phyloP scores from a whole-genome alignment of 2,113 vertebrate species.

The Nothobranchius furzeri region DNA sequence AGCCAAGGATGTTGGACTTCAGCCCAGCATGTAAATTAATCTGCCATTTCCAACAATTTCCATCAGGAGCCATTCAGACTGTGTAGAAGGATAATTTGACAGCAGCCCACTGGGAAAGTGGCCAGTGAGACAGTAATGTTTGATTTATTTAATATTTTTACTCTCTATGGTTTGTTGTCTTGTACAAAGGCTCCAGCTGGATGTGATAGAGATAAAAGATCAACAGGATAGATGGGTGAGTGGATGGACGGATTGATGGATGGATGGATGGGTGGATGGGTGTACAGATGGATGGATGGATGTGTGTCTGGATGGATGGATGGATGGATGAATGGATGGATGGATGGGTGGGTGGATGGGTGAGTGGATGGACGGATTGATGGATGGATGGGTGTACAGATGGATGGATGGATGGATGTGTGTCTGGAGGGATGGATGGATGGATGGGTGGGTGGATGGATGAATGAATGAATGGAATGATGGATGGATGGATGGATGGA shows the following conservation, averaged over 20 bases:
- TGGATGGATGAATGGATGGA: not conserved
- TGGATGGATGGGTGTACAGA: not conserved
- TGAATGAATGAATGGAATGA: not conserved
- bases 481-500: not conserved
- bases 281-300: not conserved
- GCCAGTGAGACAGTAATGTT: slow-evolving; percentile 61
- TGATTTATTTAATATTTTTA: slow-evolving; percentile 68
- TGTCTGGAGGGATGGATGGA: slow-evolving; percentile 29
- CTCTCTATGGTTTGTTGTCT: slow-evolving; percentile 53
- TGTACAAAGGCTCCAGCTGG: slow-evolving; percentile 70
- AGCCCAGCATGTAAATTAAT: slow-evolving; percentile 73
- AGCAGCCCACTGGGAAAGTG: slow-evolving; percentile 63
- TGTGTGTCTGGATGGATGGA: not conserved
- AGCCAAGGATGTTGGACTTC: slow-evolving; percentile 66
- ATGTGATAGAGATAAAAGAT: slow-evolving; percentile 57
- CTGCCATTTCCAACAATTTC: slow-evolving; percentile 76
- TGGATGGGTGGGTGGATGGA: slow-evolving; percentile 9
- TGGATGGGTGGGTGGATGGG: not conserved
- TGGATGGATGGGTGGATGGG: slow-evolving; percentile 8
- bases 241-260: slow-evolving; percentile 28
- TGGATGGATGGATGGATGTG: slow-evolving; percentile 12
- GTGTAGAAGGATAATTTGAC: slow-evolving; percentile 69
- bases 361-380: not conserved
- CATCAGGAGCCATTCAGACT: slow-evolving; percentile 74
- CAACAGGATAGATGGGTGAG: slow-evolving; percentile 27